A percentile compares a stretch with the other conserved stretches of the same genome.
These are phyloP conservation scores for Psephotus haematonotus DNA, from an alignment of 2,113 vertebrate genomes.

Conservation along the genomic window DNA sequence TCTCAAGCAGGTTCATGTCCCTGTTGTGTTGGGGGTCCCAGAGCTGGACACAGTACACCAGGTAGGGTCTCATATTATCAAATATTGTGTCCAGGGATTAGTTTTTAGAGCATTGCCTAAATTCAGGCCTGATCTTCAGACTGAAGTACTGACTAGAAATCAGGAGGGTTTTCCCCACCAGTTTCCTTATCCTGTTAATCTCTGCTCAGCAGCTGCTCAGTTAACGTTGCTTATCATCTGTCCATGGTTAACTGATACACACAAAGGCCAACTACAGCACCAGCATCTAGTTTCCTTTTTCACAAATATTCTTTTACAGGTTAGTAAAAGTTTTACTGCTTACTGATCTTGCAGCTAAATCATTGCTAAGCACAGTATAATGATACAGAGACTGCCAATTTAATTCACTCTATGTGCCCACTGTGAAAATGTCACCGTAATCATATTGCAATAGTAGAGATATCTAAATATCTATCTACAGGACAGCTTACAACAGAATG, in stretches of 20 bases:
- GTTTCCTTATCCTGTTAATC: background rate
- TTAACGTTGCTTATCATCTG: background rate
- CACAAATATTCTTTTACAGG: background rate
- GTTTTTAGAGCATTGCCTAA: background rate
- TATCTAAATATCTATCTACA: background rate
- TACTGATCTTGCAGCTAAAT: background rate
- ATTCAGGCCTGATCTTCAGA: background rate
- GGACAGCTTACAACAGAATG: background rate
- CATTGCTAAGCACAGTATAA: background rate
- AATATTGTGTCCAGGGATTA: fast-evolving
- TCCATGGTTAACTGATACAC: background rate
- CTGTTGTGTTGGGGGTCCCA: background rate
- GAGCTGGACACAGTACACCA: background rate
- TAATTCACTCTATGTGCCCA: background rate
- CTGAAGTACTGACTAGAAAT: background rate
- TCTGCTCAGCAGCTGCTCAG: background rate
- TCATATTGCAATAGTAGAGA: background rate
- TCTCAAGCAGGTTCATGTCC: background rate
- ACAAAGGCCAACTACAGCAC: background rate
- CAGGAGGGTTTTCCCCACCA: background rate
- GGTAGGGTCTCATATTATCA: background rate
- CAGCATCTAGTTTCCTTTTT: background rate
- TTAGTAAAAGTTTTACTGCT: background rate
- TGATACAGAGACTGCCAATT: background rate
- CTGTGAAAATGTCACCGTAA: background rate